phyloP scores from a whole-genome alignment of 2,113 vertebrate genomes.

The Echinops telfairi region DNA sequence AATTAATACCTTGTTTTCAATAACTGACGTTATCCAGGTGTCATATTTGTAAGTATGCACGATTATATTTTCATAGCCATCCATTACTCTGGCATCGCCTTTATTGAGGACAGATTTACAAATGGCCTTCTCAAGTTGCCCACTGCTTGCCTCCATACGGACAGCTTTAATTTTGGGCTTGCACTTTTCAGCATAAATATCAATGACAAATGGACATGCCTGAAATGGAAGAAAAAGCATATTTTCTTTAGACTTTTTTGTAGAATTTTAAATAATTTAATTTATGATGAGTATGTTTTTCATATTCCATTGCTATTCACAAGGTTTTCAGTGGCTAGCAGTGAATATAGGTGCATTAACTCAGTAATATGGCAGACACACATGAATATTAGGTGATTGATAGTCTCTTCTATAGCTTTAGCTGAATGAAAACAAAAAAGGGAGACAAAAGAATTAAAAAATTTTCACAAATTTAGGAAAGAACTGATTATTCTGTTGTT shows the following conservation, averaged over 20 bases:
- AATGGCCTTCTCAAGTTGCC: slow-evolving; percentile 90
- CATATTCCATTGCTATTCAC: neutral
- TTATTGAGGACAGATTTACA: slow-evolving; percentile 89
- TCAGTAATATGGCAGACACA: neutral
- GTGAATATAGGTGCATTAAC: neutral
- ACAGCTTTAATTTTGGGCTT: slow-evolving; percentile 89
- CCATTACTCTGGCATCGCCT: slow-evolving; percentile 89
- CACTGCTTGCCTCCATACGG: slow-evolving; percentile 87
- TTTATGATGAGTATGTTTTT: neutral
- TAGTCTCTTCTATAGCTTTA: neutral
- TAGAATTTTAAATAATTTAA: slow-evolving; percentile 43
- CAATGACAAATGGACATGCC: slow-evolving; percentile 95
- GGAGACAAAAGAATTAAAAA: neutral
- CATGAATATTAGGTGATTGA: neutral
- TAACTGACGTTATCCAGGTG: slow-evolving; percentile 91
- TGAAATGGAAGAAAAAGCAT: slow-evolving; percentile 75
- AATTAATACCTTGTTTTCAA: slow-evolving; percentile 93
- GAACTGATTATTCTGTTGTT: slow-evolving; percentile 1
- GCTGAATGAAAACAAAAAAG: neutral
- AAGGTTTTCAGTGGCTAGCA: neutral
- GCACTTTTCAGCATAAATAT: slow-evolving; percentile 89
- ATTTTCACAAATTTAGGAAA: neutral
- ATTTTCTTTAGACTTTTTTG: slow-evolving; percentile 7
- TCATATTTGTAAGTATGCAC: slow-evolving; percentile 89
- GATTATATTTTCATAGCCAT: slow-evolving; percentile 88